phyloP scores from a whole-genome alignment of 2,113 vertebrate species.

The Mesitornis unicolor region DNA sequence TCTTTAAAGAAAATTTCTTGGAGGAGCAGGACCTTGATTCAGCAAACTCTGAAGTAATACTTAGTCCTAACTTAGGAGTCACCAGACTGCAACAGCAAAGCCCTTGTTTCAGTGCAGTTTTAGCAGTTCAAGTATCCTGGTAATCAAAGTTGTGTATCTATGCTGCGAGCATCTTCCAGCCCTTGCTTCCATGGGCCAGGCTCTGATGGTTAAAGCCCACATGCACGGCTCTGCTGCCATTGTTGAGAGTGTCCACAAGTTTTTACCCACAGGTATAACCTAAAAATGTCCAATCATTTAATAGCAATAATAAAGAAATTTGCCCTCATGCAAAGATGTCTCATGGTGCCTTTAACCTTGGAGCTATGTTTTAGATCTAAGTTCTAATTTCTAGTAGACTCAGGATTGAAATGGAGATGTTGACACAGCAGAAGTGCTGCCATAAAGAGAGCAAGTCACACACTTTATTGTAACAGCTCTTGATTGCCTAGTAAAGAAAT shows the following conservation, averaged over 20 bases:
- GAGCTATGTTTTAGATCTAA: background rate
- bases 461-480: constrained; percentile 46
- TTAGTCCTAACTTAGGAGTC: background rate
- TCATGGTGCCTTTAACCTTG: background rate
- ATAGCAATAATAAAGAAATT: background rate
- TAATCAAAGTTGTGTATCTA: background rate
- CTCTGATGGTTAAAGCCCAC: background rate
- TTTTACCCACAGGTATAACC: background rate
- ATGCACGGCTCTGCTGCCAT: background rate
- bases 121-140: background rate
- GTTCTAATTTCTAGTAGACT: constrained; percentile 17
- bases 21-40: background rate
- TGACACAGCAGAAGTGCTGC: background rate
- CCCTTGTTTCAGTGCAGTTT: background rate
- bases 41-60: background rate
- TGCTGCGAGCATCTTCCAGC: background rate
- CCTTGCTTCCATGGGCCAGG: background rate
- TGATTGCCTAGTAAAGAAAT: constrained; percentile 56
- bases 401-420: constrained; percentile 15
- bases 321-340: background rate
- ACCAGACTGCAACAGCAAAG: background rate
- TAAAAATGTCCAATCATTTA: background rate
- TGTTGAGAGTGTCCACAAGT: background rate
- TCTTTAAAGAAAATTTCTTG: background rate
- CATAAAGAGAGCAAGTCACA: background rate